phyloP scores from a whole-genome alignment of 2,113 vertebrate genomes.

The Vicugna pacos region DNA sequence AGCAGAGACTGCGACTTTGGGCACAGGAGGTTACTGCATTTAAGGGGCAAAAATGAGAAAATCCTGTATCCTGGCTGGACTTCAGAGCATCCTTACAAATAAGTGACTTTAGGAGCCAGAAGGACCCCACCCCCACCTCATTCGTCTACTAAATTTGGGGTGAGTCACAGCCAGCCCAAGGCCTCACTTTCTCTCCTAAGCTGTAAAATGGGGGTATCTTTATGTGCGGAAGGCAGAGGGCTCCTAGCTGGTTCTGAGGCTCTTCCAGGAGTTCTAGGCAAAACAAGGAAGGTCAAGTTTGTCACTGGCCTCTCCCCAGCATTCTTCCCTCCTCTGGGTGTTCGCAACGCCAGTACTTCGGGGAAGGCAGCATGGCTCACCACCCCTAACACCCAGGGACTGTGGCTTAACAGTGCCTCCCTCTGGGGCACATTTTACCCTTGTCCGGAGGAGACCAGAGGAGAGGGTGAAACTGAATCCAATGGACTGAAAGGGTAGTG shows the following conservation, averaged over 20 bases:
- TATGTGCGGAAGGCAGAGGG: neutral
- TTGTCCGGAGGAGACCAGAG: neutral
- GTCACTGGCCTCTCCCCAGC: neutral
- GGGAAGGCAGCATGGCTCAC: neutral
- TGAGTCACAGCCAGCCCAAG: neutral
- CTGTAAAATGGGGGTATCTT: neutral
- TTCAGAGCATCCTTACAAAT: neutral
- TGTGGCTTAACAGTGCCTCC: neutral
- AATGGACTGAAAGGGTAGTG: neutral
- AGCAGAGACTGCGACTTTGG: neutral
- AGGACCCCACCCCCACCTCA: neutral
- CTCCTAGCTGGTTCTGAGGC: neutral
- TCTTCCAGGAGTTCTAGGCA: neutral
- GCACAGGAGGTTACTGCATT: neutral
- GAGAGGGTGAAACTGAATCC: neutral
- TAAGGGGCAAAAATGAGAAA: neutral
- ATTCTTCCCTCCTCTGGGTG: neutral
- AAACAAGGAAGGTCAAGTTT: neutral
- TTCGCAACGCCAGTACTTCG: neutral
- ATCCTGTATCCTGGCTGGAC: neutral
- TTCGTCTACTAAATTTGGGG: neutral
- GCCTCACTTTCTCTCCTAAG: neutral
- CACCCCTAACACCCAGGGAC: neutral
- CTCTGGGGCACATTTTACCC: neutral
- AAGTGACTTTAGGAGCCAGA: neutral